Evolutionary conservation across 2,113 vertebrate species (phyloP).

Genomic region (Pluvianellus socialis): DNA sequence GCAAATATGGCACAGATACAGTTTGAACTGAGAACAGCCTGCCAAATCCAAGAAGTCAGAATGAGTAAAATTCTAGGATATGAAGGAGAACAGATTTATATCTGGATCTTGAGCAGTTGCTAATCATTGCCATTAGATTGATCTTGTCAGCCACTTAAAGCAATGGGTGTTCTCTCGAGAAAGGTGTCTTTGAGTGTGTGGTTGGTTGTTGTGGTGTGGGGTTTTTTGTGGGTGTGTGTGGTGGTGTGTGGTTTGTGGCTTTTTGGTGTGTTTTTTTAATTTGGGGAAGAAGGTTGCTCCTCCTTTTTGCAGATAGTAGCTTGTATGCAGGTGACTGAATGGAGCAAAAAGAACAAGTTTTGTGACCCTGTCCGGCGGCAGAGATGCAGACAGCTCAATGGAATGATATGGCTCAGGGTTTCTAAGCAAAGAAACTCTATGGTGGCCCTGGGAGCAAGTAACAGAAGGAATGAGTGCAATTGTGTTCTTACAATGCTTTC

Average conservation of each 20-base stretch:
- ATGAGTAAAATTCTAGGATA: background rate
- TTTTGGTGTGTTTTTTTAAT: background rate
- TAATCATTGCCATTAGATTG: background rate
- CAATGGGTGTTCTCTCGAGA: background rate
- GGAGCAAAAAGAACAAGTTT: background rate
- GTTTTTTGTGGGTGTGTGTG: no score
- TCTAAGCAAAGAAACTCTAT: background rate
- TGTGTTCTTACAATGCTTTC: background rate
- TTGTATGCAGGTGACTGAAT: background rate
- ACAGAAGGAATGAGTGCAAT: background rate
- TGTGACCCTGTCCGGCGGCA: background rate
- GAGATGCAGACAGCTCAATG: background rate
- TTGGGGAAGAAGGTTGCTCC: background rate
- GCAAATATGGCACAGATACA: background rate
- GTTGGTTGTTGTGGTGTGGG: background rate
- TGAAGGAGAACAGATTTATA: background rate
- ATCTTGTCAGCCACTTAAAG: background rate
- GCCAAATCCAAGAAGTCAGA: background rate
- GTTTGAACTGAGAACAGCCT: background rate
- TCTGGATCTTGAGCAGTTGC: background rate
- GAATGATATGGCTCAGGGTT: background rate
- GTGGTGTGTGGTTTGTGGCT: no score
- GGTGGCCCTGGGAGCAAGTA: background rate
- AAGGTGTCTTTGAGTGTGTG: rapidly evolving
- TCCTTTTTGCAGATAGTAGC: background rate